These are phyloP conservation scores for Chaetura pelagica DNA, from an alignment of 2,113 vertebrate species.

Conservation along the genomic window DNA sequence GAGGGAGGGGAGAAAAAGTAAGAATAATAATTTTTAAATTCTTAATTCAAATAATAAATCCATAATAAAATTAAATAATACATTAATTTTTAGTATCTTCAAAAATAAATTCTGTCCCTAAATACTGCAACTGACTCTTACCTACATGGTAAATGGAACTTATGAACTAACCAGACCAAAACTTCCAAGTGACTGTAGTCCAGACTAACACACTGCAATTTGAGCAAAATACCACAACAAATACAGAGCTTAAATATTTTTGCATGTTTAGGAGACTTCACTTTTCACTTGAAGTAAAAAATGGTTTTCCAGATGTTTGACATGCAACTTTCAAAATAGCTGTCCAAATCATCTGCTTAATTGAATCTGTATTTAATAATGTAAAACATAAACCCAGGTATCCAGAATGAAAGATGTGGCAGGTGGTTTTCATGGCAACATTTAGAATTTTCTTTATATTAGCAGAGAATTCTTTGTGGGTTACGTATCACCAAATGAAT, in stretches of 20 bases:
- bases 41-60: background rate
- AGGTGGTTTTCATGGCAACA: background rate
- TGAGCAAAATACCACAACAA: background rate
- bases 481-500: background rate
- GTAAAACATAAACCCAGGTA: background rate
- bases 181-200: background rate
- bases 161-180: background rate
- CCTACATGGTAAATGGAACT: background rate
- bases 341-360: background rate
- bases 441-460: background rate
- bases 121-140: background rate
- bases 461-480: background rate
- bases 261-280: background rate
- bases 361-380: background rate
- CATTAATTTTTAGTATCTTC: background rate
- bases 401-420: background rate
- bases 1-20: background rate
- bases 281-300: background rate
- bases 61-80: background rate
- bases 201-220: background rate
- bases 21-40: background rate
- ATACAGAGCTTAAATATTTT: background rate
- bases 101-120: background rate
- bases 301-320: background rate
- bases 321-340: background rate